These are phyloP conservation scores for Zaprionus lachaisei DNA, from an alignment of 1,140 invertebrate genomes.

Conservation along the genomic window DNA sequence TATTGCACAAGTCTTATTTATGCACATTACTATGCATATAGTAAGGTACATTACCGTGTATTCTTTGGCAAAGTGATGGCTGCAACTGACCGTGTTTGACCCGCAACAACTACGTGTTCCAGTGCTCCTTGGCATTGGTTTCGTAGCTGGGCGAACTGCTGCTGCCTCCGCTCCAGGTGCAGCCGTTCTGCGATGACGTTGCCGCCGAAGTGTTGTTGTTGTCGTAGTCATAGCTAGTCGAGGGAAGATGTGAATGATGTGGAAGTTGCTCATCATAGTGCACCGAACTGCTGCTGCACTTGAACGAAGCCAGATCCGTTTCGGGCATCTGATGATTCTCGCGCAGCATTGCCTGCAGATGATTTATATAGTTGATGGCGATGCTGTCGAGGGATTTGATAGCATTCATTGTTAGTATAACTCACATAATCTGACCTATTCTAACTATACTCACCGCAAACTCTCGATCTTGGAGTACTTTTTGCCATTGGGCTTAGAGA, in stretches of 20 bases:
- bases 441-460: conserved; percentile 86
- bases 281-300: conserved; percentile 29
- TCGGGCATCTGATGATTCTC: conserved; percentile 53
- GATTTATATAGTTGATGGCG: conserved; percentile 92
- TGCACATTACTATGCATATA: background rate
- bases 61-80: conserved; percentile 36
- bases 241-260: conserved; percentile 4
- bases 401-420: background rate
- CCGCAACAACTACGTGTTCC: conserved; percentile 55
- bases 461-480: conserved; percentile 95
- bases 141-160: conserved; percentile 67
- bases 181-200: conserved; percentile 59
- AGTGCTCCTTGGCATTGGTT: conserved; percentile 60
- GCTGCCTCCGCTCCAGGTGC: conserved; percentile 70
- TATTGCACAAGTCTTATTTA: background rate
- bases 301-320: conserved; percentile 47
- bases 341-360: conserved; percentile 86
- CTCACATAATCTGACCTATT: background rate
- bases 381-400: conserved; percentile 85
- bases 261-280: conserved; percentile 41
- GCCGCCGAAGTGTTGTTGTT: conserved; percentile 47
- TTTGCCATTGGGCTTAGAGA: conserved; percentile 93
- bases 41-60: background rate
- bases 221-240: conserved; percentile 38
- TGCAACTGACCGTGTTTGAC: background rate